Evolutionary conservation across 64 coral and sea anemone species (phyloP).

Genomic region (Montipora foliosa): DNA sequence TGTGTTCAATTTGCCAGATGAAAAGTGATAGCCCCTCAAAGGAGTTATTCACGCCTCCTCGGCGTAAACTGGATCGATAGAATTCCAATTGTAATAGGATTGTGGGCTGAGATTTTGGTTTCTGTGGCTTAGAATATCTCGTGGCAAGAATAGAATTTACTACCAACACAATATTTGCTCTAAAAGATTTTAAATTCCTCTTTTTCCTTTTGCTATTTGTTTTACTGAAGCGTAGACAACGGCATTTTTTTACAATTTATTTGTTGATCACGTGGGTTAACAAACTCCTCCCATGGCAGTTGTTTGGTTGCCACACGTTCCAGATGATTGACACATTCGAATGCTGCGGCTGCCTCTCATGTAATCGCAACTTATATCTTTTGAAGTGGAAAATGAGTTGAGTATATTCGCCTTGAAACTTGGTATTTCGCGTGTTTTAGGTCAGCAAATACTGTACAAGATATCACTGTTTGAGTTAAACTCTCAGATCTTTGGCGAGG

Average conservation of each 20-base stretch:
- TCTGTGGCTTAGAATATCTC: neutral
- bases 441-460: neutral
- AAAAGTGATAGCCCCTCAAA: slow-evolving; percentile 46
- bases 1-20: slow-evolving; percentile 32
- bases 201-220: slow-evolving; percentile 4
- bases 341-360: neutral
- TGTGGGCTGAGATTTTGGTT: neutral
- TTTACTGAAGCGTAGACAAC: neutral
- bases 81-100: neutral
- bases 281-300: neutral
- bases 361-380: slow-evolving; percentile 11
- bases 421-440: slow-evolving; percentile 9
- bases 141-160: neutral
- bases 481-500: neutral
- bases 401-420: slow-evolving; percentile 25
- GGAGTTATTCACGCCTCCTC: neutral
- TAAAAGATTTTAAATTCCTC: slow-evolving; percentile 20
- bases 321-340: slow-evolving; percentile 41
- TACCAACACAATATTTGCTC: neutral
- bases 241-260: neutral
- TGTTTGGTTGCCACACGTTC: slow-evolving; percentile 14
- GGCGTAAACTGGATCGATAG: neutral
- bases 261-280: slow-evolving; percentile 13
- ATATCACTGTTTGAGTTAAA: slow-evolving; percentile 38
- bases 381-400: slow-evolving; percentile 24